Percentiles rank a stretch among this genome's conserved stretches.
Conservation (phyloP, 1,140 invertebrate genomes). For the Atopsyche davidsoni region DNA sequence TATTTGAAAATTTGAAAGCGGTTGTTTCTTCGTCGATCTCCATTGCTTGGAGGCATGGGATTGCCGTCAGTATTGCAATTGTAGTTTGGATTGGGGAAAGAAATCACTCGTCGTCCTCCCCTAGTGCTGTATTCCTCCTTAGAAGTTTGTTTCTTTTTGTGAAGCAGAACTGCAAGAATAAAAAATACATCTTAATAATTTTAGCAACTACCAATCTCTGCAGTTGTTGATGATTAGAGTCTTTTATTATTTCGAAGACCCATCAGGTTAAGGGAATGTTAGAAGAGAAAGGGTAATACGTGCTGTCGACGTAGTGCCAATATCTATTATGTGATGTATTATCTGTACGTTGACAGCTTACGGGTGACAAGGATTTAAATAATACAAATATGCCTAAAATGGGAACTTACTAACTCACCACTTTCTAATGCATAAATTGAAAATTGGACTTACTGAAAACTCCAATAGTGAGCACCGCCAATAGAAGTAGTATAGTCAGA, state of each 20-base stretch:
- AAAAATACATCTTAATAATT: constrained; percentile 4
- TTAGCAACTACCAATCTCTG: not conserved
- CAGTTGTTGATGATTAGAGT: not conserved
- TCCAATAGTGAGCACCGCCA: constrained; percentile 15
- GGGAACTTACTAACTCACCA: too few relatives aligned
- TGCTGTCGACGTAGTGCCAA: too few relatives aligned
- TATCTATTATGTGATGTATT: too few relatives aligned
- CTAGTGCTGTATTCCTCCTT: constrained; percentile 40
- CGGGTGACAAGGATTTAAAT: too few relatives aligned
- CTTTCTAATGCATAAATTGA: constrained; percentile 6
- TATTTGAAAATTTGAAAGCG: constrained; percentile 47
- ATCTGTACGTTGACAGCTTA: too few relatives aligned
- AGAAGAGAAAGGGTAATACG: too few relatives aligned
- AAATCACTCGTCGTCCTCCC: constrained; percentile 40
- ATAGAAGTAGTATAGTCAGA: constrained; percentile 10
- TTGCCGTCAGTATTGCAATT: constrained; percentile 33
- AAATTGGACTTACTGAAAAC: constrained; percentile 21
- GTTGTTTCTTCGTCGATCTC: constrained; percentile 35
- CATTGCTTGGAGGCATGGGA: constrained; percentile 25
- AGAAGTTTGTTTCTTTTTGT: constrained; percentile 32
- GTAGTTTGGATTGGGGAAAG: constrained; percentile 48
- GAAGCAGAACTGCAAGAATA: constrained; percentile 15
- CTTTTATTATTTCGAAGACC: not conserved
- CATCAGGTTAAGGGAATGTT: too few relatives aligned
- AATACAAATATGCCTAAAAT: not conserved